These are phyloP conservation scores for Chlamydotis undulata DNA, from an alignment of 2,113 vertebrate genomes.

Conservation along the genomic window DNA sequence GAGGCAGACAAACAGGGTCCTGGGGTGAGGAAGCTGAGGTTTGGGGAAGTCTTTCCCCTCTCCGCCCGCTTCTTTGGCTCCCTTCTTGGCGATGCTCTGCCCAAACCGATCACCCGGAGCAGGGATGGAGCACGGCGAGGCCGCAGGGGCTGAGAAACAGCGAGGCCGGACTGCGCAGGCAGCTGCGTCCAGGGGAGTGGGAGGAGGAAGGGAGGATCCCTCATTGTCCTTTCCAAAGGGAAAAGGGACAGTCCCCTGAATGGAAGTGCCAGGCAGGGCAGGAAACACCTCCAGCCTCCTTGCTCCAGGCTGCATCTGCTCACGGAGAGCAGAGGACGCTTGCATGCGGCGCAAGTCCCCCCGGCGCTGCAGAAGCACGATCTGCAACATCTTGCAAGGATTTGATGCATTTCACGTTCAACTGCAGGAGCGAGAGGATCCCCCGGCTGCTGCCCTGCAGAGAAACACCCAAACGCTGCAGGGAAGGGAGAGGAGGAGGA, in stretches of 20 bases:
- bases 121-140: background rate
- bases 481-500: background rate
- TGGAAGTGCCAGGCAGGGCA: background rate
- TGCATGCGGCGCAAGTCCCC: background rate
- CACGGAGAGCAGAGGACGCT: background rate
- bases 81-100: fast-evolving
- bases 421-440: conserved; percentile 56
- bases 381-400: conserved; percentile 22
- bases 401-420: conserved; percentile 62
- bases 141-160: background rate
- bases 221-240: conserved; percentile 14
- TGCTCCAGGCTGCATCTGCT: background rate
- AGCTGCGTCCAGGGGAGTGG: background rate
- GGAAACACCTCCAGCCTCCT: background rate
- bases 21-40: background rate
- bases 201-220: conserved; percentile 55
- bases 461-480: background rate
- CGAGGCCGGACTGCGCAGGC: fast-evolving
- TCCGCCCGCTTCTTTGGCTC: background rate
- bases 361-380: background rate
- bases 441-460: conserved; percentile 40
- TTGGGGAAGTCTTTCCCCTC: background rate
- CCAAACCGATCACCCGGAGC: background rate
- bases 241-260: conserved; percentile 6
- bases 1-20: background rate